Base-by-base conservation (phyloP, 30 jellyfish, hydroid and myxozoan genomes). In the Cassiopea xamachana region DNA sequence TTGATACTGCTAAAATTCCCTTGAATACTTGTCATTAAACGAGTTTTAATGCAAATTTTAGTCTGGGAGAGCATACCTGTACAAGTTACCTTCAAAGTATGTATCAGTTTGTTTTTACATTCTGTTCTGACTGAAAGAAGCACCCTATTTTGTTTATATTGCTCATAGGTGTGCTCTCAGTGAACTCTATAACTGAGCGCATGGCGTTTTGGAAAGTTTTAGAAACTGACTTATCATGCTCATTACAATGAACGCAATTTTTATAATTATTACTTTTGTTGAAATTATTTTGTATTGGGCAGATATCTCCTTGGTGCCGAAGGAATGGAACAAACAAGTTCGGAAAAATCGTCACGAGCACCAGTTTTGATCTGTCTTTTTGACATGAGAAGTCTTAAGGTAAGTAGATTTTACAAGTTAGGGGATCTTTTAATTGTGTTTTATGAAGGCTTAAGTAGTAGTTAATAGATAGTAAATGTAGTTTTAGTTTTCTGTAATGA, bases 241-340 rank as follows among this genome's bases (percentile, higher is more conserved):
- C n/a, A n/a, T n/a, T n/a, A n/a, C n/a, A n/a, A n/a, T n/a, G n/a
- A n/a, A n/a, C n/a, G n/a, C n/a, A n/a, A n/a, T n/a, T n/a, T n/a
- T n/a, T n/a, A n/a, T n/a, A n/a, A n/a, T n/a, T n/a, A n/a, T n/a
- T n/a, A n/a, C n/a, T n/a, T n/a, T n/a, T n/a, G n/a, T n/a, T n/a
- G n/a, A n/a, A 2, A 9, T 51, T 51, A 51, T 51, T 51, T 51
- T 4, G 9, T 51, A 4, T 51, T 51, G 4, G 4, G 64, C 46
- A 94, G 98, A 78, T 94, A 94, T 82, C 90, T 94, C 2, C 98
- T 86, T 86, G 98, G 98, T 69, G 96, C 98, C 2, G 98, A 94
- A 58, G 92, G 97, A 48, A 82, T 59, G 69, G 98, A 90, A 8
- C 92, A 74, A 47, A 8, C 98, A 17, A 15, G 82, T 14, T 1